Evolutionary conservation across 2,113 vertebrate genomes (phyloP).

Genomic region (Cololabis saira): DNA sequence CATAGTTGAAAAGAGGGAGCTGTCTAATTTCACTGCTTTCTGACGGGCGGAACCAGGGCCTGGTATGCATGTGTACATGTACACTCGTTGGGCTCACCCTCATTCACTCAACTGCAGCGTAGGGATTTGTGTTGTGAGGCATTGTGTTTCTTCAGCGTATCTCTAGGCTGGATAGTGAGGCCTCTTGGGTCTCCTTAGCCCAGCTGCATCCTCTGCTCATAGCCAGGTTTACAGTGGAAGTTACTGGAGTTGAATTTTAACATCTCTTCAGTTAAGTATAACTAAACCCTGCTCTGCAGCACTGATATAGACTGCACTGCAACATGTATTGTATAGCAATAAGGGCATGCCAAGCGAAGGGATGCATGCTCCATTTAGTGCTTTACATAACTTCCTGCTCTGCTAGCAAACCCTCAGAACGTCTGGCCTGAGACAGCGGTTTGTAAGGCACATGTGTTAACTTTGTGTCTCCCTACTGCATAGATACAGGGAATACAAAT

Average conservation of each 20-base stretch:
- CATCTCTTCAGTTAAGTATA: constrained; percentile 27
- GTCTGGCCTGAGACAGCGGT: constrained; percentile 9
- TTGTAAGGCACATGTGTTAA: constrained; percentile 15
- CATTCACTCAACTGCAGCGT: constrained; percentile 25
- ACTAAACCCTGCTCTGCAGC: constrained; percentile 18
- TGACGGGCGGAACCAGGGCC: constrained; percentile 55
- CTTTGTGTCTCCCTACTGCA: constrained; percentile 27
- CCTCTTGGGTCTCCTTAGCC: constrained; percentile 62
- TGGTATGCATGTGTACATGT: constrained; percentile 23
- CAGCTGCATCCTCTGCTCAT: constrained; percentile 70
- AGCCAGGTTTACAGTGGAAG: constrained; percentile 64
- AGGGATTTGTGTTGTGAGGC: constrained; percentile 52
- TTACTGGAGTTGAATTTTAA: constrained; percentile 66
- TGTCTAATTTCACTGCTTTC: constrained; percentile 50
- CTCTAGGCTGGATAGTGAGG: constrained; percentile 48
- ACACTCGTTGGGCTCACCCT: constrained; percentile 21
- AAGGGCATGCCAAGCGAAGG: constrained; percentile 16
- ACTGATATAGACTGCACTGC: constrained; percentile 25
- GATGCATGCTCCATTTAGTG: constrained; percentile 33
- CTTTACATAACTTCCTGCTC: constrained; percentile 31
- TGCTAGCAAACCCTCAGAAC: not conserved
- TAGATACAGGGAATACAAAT: constrained; percentile 34
- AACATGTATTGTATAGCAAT: constrained; percentile 18
- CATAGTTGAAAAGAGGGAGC: constrained; percentile 42
- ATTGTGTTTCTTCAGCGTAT: constrained; percentile 61